Conservation (phyloP, 1,140 invertebrate genomes). For the Caerostris extrusa region DNA sequence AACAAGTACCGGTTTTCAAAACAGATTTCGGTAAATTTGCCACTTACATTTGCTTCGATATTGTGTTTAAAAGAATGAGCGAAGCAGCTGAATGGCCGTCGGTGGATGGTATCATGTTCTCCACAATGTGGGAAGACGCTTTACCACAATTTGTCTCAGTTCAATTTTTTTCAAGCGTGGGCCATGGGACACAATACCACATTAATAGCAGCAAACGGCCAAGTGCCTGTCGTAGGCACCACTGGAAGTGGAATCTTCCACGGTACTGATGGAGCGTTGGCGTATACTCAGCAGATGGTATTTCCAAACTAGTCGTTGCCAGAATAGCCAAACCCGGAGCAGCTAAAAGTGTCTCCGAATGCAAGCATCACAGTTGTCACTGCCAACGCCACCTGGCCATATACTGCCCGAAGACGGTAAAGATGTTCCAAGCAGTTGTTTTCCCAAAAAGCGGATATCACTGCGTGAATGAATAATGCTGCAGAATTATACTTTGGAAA, state of each 20-base stretch:
- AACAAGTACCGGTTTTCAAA: conserved; percentile 85
- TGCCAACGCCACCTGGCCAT: not conserved
- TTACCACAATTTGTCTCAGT: conserved; percentile 85
- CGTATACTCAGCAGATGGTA: conserved; percentile 61
- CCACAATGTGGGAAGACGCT: conserved; percentile 88
- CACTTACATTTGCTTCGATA: conserved; percentile 88
- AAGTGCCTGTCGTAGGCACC: conserved; percentile 80
- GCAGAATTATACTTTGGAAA: conserved; percentile 43
- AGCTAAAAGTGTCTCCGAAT: not conserved
- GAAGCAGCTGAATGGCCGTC: conserved; percentile 82
- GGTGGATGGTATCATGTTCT: conserved; percentile 83
- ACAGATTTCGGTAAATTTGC: conserved; percentile 86
- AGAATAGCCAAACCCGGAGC: not conserved
- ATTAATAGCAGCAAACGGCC: conserved; percentile 84
- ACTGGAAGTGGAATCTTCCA: conserved; percentile 78
- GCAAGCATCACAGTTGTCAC: not conserved
- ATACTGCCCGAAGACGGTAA: not conserved
- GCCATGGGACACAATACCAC: conserved; percentile 84
- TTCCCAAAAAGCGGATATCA: not conserved
- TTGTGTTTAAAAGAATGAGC: conserved; percentile 81
- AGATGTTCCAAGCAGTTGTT: conserved; percentile 41
- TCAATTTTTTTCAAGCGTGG: conserved; percentile 84
- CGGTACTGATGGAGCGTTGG: not conserved
- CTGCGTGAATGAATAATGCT: conserved; percentile 10
- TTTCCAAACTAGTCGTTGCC: conserved; percentile 62